Percentiles rank a stretch among this genome's conserved stretches.
Evolutionary conservation across 2,888 invertebrate genomes (phyloP).

Genomic region (Quadriops clusia): DNA sequence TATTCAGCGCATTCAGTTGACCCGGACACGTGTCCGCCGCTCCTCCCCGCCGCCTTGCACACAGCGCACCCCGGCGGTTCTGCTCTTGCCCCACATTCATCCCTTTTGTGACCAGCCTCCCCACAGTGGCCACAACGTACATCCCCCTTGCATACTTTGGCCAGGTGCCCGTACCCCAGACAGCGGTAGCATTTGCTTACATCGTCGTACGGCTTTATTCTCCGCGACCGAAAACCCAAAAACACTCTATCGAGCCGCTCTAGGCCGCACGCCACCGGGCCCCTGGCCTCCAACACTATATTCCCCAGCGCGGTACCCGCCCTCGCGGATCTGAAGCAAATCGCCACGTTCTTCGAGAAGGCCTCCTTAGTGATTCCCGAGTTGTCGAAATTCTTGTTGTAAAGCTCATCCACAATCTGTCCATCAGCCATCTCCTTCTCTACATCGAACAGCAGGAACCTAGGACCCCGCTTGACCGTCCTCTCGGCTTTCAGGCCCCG

Average conservation of each 20-base stretch:
- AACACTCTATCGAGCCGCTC: constrained; percentile 3
- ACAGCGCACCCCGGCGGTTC: neutral
- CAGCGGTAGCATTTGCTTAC: constrained; percentile 7
- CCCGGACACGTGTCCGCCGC: neutral
- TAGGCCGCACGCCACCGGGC: constrained; percentile 1
- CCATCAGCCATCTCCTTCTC: neutral
- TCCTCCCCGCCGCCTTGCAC: constrained; percentile 1
- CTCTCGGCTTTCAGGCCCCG: neutral
- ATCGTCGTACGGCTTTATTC: constrained; percentile 7
- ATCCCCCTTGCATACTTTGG: constrained; percentile 4
- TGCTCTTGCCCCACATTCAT: neutral
- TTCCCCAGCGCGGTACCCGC: constrained; percentile 7
- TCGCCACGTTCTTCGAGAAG: constrained; percentile 4
- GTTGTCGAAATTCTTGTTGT: constrained; percentile 9
- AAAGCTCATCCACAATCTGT: neutral
- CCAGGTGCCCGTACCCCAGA: constrained; percentile 6
- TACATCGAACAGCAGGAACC: constrained; percentile 7
- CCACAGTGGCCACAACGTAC: constrained; percentile 7
- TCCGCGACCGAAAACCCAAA: constrained; percentile 2
- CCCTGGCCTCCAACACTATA: constrained; percentile 4
- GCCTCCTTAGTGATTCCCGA: neutral
- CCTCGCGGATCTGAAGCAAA: constrained; percentile 11
- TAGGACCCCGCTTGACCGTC: constrained; percentile 5
- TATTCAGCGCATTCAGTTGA: constrained; percentile 2
- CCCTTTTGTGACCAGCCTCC: constrained; percentile 2